Evolutionary conservation across 30 jellyfish, hydroid and myxozoan genomes (phyloP), one percentile per base, ranked within the genome.

Genomic region (Cassiopea xamachana): DNA sequence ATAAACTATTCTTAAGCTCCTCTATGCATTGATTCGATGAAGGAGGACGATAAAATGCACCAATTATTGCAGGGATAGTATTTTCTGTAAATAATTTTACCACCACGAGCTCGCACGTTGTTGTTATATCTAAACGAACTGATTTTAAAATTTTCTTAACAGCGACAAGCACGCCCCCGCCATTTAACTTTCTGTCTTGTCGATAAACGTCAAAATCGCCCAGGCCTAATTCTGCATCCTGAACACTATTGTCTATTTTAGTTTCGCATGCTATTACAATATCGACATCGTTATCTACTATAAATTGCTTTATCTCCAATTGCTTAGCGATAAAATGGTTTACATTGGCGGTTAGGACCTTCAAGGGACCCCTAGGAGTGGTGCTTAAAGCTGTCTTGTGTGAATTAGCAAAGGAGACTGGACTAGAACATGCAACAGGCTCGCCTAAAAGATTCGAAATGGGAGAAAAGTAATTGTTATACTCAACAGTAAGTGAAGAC

Each of bases 81-180:
- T 81, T 61, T 81, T 81, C 77, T 81, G 77, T 59, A 69, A 60
- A 81, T 81, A 81, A 60, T 81, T 81, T 81, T 50, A 59, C 90
- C 90, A 81, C 77, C 75, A 81, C 90, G 19, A 62, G 90, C 62
- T 81, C 90, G 70, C 90, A 81, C n/a, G 90, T 81, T 81, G 90
- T 81, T 61, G 90, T 27, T 81, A 81, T 81, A 60, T 80, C 88
- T 80, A 80, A 80, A 46, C 88, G 88, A 59, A 80, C 72, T 16
- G 79, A 49, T 15, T 17, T 51, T 61, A 80, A 80, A 80, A 69
- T 51, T 49, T 80, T 80, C 88, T 80, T 80, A 80, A 80, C 88
- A 80, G 88, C 88, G 58, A 80, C 88, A 80, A 58, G 79, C 88
- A 80, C 78, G 68, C 88, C 77, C 78, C 88, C 88, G 43, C 88